Base-by-base conservation (phyloP, 2,888 invertebrate genomes). In the Heteropelma amictum region DNA sequence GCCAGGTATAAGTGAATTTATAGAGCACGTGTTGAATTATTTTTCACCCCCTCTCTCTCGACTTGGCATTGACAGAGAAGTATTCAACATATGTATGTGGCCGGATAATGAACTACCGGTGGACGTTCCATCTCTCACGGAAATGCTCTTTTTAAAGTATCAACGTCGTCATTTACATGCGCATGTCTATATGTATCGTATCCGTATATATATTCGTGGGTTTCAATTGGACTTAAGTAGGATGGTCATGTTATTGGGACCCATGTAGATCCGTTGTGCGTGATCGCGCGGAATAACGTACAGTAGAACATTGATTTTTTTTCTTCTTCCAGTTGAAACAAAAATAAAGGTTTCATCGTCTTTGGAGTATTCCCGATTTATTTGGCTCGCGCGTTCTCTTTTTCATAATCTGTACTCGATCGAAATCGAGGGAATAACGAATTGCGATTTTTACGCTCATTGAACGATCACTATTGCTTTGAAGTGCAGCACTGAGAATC, bases 151-250 rank as follows among this genome's bases (percentile, higher is more conserved):
- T 65, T 72, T 65, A 68, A 69, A 33, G 14, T 54, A 33, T 17
- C 70, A 54, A 35, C 65, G 35, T 61, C 30, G 26, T 68, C 26
- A 14, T 35, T 17, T 40, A 49, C 23, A 33, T 42, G 40, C 49
- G 26, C 12, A 56, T 33, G 61, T 28, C 23, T 42, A 51, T 38
- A 49, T 56, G 21, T 68, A 38, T 47, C n/a, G 51, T 60, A 38
- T 30, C 12, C 14, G 26, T 65, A 56, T 42, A 54, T 72, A 68
- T 72, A 77, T 76, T 76, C 54, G 65, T 72, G 56, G 38, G 14
- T 65, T 74, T 70, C 51, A 79, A 79, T 77, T 79, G 79, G 63
- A 75, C 71, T 69, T 73, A 76, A 79, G 74, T 76, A 69, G 75
- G 75, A 71, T 77, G 75, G 71, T 76, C 68, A 60, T 61, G 72